These are phyloP conservation scores for Creontiades dilutus DNA, from an alignment of 2,888 invertebrate species.

Conservation along the genomic window DNA sequence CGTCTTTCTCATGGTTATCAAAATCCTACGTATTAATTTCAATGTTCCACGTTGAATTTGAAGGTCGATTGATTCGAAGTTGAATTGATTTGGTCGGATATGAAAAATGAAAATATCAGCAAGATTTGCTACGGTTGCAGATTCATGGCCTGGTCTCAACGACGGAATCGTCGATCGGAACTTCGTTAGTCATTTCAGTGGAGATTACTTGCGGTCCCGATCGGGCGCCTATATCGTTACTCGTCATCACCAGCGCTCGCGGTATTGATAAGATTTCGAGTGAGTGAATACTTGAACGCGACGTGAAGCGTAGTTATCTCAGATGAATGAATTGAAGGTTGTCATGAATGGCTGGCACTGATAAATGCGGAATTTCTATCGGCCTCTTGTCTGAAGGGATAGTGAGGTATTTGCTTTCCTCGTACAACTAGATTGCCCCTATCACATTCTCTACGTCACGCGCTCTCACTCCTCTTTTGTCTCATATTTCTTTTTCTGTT, in stretches of 20 bases:
- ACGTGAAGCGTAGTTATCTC: constrained; percentile 8
- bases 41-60: too few species aligned
- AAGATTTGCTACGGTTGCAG: too few species aligned
- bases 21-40: too few species aligned
- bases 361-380: constrained; percentile 8
- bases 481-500: background rate
- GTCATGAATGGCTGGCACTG: background rate
- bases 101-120: too few species aligned
- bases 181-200: too few species aligned
- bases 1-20: too few species aligned
- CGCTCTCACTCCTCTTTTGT: background rate
- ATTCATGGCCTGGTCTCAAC: too few species aligned
- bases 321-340: background rate
- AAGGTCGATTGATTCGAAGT: too few species aligned
- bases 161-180: too few species aligned
- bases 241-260: background rate
- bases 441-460: background rate
- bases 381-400: background rate
- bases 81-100: too few species aligned
- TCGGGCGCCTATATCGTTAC: background rate
- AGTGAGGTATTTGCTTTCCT: background rate
- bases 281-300: background rate
- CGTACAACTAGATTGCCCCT: background rate
- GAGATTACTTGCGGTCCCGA: too few species aligned
- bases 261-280: background rate